Conservation (phyloP, 2,888 invertebrate genomes). For the Anaspis maculata region DNA sequence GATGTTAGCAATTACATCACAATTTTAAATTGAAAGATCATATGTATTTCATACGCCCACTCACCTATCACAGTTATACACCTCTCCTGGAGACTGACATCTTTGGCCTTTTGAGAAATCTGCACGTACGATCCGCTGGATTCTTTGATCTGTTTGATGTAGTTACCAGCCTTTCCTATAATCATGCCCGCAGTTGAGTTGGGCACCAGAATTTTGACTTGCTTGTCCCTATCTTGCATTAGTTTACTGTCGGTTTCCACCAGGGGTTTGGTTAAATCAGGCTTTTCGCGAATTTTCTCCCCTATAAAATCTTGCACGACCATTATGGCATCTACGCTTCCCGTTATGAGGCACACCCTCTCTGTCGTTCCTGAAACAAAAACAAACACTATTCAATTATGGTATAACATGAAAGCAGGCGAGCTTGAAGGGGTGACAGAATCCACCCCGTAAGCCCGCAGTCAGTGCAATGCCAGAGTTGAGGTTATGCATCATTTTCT, state of each 20-base stretch:
- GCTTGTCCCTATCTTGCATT: slow-evolving; percentile 83
- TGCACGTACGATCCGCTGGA: slow-evolving; percentile 92
- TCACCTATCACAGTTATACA: slow-evolving; percentile 89
- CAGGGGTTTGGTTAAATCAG: slow-evolving; percentile 76
- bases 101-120: slow-evolving; percentile 94
- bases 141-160: slow-evolving; percentile 92
- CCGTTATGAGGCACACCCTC: slow-evolving; percentile 88
- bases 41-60: too few species aligned
- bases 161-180: slow-evolving; percentile 93
- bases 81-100: slow-evolving; percentile 83
- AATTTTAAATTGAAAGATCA: too few species aligned
- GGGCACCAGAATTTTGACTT: slow-evolving; percentile 93
- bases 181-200: slow-evolving; percentile 98
- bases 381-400: slow-evolving; percentile 4
- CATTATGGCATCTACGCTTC: slow-evolving; percentile 84
- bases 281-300: slow-evolving; percentile 93
- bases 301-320: slow-evolving; percentile 87
- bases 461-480: too few species aligned
- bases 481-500: too few species aligned
- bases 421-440: too few species aligned
- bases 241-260: slow-evolving; percentile 72
- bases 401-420: slow-evolving; percentile 6
- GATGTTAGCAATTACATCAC: too few species aligned
- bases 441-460: too few species aligned
- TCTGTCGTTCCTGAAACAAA: slow-evolving; percentile 74